A percentile compares a stretch with the other conserved stretches of the same genome.
phyloP scores from a whole-genome alignment of 2,888 invertebrate genomes.

The Xylota sylvarum region DNA sequence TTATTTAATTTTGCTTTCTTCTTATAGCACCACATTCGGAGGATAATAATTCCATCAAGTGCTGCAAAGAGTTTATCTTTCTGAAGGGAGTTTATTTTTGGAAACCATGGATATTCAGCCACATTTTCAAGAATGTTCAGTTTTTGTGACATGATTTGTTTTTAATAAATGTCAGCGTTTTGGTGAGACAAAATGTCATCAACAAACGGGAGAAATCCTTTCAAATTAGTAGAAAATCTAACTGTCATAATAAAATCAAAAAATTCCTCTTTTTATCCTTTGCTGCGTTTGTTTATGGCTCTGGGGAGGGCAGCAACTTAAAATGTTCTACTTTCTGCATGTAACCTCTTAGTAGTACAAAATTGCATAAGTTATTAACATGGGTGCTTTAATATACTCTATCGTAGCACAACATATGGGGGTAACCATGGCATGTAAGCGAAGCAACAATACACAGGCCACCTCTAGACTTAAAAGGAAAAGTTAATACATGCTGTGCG shows the following conservation, averaged over 20 bases:
- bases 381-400: background rate
- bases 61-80: background rate
- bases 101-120: background rate
- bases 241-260: background rate
- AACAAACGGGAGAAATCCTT: background rate
- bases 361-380: background rate
- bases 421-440: background rate
- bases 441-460: constrained; percentile 7
- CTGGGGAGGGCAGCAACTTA: background rate
- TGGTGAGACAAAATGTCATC: background rate
- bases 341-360: background rate
- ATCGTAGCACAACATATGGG: too few species aligned
- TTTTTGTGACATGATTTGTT: background rate
- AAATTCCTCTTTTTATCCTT: background rate
- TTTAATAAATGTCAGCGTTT: background rate
- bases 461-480: constrained; percentile 38
- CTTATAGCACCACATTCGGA: background rate
- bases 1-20: constrained; percentile 18
- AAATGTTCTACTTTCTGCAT: constrained; percentile 14
- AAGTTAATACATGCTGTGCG: constrained; percentile 30
- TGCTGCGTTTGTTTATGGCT: background rate
- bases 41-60: background rate
- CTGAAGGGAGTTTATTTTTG: background rate
- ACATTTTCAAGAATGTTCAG: background rate
- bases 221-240: background rate